A percentile compares a stretch with the other conserved stretches of the same genome.
Conservation (phyloP, 2,888 invertebrate genomes). For the Tenodera sinensis region DNA sequence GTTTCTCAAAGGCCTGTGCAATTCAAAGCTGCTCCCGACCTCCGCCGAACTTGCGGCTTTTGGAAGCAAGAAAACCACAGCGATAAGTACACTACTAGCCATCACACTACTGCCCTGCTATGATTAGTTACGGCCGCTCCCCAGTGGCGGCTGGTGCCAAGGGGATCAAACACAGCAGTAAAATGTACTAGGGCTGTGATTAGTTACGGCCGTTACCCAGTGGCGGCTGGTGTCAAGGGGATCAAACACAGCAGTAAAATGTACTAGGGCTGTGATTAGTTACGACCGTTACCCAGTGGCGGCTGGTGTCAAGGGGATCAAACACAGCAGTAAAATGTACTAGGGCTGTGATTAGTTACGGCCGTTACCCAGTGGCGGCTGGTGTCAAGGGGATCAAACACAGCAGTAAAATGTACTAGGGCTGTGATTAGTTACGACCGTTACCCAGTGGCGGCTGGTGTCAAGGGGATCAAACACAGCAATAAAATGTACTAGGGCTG, state of each 20-base stretch:
- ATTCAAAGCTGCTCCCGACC: background rate
- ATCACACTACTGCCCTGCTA: background rate
- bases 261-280: too few species aligned
- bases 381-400: background rate
- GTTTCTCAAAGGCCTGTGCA: background rate
- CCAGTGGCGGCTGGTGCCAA: background rate
- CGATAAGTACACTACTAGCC: background rate
- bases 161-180: too few species aligned
- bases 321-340: background rate
- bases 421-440: too few species aligned
- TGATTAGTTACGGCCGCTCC: background rate
- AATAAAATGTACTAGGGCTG: too few species aligned
- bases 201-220: too few species aligned
- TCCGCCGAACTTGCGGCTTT: background rate
- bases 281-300: background rate
- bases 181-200: too few species aligned
- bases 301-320: background rate
- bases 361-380: background rate
- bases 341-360: background rate
- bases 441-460: too few species aligned
- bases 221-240: too few species aligned
- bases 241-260: too few species aligned
- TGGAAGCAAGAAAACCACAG: background rate
- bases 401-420: too few species aligned
- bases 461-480: too few species aligned